These are phyloP conservation scores for Sparus aurata DNA, from an alignment of 2,797 vertebrate species.

Conservation along the genomic window DNA sequence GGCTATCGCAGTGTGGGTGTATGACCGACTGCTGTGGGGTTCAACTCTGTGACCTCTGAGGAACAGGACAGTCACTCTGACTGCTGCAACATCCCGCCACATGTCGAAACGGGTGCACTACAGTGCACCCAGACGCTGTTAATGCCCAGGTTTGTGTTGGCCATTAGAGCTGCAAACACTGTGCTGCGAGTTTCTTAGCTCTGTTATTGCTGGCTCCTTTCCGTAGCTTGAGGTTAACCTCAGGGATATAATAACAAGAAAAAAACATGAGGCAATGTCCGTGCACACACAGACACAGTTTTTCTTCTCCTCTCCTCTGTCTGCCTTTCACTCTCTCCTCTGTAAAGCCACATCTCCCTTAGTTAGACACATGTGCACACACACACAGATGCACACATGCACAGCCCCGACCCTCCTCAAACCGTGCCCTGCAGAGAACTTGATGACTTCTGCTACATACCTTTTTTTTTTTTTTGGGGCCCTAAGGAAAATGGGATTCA, in stretches of 20 bases:
- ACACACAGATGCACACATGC: not conserved
- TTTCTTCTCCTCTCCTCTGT: not conserved
- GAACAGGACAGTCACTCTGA: constrained; percentile 35
- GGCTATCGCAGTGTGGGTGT: not conserved
- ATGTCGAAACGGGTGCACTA: constrained; percentile 38
- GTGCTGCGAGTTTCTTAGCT: constrained; percentile 39
- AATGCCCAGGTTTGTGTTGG: constrained; percentile 52
- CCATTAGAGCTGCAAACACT: constrained; percentile 34
- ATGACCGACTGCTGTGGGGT: constrained; percentile 13
- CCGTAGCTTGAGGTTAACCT: constrained; percentile 66
- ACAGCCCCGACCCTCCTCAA: not conserved
- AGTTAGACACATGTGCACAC: not conserved
- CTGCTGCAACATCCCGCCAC: constrained; percentile 18
- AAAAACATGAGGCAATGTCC: constrained; percentile 13
- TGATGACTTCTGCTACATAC: not conserved
- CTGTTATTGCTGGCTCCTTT: constrained; percentile 56
- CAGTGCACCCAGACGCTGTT: constrained; percentile 28
- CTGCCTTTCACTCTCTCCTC: constrained; percentile 21
- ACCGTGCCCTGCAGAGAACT: not conserved
- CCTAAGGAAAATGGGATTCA: constrained; percentile 26
- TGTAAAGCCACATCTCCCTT: constrained; percentile 10
- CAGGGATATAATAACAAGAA: constrained; percentile 55
- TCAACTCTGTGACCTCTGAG: constrained; percentile 54
- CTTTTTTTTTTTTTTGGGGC: not conserved
- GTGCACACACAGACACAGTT: constrained; percentile 14